Conservation (phyloP, 2,113 vertebrate species). For the Ranitomeya variabilis region DNA sequence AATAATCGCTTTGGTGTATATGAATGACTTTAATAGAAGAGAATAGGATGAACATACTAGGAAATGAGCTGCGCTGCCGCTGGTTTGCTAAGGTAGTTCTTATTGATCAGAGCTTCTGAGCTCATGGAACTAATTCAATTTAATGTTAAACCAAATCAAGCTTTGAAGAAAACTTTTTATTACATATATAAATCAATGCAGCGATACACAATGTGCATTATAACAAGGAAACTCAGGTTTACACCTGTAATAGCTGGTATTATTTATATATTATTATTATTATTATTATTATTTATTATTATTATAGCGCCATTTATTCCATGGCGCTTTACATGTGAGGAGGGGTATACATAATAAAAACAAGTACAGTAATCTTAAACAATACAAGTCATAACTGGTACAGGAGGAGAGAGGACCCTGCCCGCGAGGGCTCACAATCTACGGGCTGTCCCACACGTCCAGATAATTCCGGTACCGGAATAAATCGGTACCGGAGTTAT, state of each 20-base stretch:
- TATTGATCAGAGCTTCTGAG: conserved; percentile 52
- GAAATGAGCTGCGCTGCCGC: conserved; percentile 24
- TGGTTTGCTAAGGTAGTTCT: conserved; percentile 30
- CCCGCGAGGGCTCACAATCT: too few relatives aligned
- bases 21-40: conserved; percentile 44
- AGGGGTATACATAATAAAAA: too few relatives aligned
- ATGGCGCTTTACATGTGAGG: too few relatives aligned
- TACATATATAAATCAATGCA: conserved; percentile 56
- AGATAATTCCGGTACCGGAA: too few relatives aligned
- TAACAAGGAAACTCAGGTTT: conserved; percentile 7
- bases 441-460: too few relatives aligned
- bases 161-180: conserved; percentile 52
- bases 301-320: too few relatives aligned
- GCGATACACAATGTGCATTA: conserved; percentile 33
- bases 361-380: too few relatives aligned
- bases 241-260: conserved; percentile 6
- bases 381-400: too few relatives aligned
- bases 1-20: conserved; percentile 37
- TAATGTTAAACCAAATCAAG: conserved; percentile 48
- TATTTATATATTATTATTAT: too few relatives aligned
- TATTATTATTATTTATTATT: too few relatives aligned
- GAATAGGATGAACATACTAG: conserved; percentile 38
- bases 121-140: conserved; percentile 54
- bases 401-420: too few relatives aligned
- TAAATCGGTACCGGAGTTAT: too few relatives aligned